Percentiles rank a stretch among this genome's conserved stretches.
Evolutionary conservation across 2,113 vertebrate genomes (phyloP).

Genomic region (Bos javanicus): DNA sequence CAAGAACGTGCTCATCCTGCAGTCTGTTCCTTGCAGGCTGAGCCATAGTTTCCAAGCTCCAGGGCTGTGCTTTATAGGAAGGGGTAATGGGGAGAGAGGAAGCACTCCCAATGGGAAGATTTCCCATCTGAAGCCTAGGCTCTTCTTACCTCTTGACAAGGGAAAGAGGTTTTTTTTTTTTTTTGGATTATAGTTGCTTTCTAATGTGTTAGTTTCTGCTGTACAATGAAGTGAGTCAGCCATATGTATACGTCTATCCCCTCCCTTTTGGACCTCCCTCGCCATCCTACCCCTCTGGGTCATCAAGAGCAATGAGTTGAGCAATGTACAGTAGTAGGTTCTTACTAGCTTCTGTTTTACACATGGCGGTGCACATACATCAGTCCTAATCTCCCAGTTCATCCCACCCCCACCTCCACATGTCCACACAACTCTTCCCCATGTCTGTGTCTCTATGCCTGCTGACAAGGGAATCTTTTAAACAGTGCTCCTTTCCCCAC

Average conservation of each 20-base stretch:
- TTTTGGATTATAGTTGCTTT: not conserved
- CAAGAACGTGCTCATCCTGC: not conserved
- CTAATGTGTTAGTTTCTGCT: not conserved
- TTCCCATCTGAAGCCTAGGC: not conserved
- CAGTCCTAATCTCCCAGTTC: not conserved
- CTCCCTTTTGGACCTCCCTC: not conserved
- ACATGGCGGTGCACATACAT: not conserved
- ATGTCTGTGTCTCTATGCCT: not conserved
- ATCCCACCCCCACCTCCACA: not conserved
- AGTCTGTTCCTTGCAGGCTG: not conserved
- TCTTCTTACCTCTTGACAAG: not conserved
- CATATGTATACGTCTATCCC: not conserved
- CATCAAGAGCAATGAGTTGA: not conserved
- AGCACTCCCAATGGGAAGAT: not conserved
- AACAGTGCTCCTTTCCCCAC: not conserved
- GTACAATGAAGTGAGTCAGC: not conserved
- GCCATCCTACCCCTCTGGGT: not conserved
- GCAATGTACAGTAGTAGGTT: not conserved
- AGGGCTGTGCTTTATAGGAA: not conserved
- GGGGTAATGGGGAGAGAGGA: not conserved
- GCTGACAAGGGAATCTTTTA: not conserved
- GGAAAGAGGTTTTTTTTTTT: fast-evolving
- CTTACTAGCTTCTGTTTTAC: not conserved
- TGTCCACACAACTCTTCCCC: not conserved
- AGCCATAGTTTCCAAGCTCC: not conserved